Percentiles rank a stretch among this genome's conserved stretches.
phyloP scores from a whole-genome alignment of 2,113 vertebrate species.

The Microcebus griseorufus region DNA sequence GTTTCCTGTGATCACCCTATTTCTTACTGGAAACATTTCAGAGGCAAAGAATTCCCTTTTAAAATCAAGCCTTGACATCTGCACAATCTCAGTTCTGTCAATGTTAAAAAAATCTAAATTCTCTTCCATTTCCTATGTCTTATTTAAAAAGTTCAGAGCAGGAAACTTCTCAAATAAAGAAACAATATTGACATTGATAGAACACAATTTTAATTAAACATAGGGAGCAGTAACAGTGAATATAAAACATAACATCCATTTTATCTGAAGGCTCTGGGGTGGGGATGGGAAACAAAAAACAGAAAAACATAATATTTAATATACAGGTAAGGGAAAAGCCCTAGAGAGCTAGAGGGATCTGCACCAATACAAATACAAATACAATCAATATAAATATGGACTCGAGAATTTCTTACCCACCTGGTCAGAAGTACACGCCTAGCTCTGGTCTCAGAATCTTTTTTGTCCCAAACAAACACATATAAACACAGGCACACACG shows the following conservation, averaged over 20 bases:
- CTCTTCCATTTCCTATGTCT: too few relatives aligned
- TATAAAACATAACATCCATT: conserved; percentile 62
- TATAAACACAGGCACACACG: neutral
- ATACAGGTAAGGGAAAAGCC: neutral
- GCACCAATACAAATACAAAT: neutral
- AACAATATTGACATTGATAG: conserved; percentile 11
- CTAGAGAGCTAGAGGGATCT: neutral
- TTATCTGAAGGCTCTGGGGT: too few relatives aligned
- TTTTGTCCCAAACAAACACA: neutral
- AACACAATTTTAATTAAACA: conserved; percentile 79
- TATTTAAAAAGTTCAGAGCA: neutral
- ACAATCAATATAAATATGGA: neutral
- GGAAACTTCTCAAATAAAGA: conserved; percentile 14
- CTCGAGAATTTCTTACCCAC: neutral
- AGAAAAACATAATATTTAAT: conserved; percentile 57
- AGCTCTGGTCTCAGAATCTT: neutral
- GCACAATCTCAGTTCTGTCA: neutral
- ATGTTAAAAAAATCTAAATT: neutral
- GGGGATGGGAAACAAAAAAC: too few relatives aligned
- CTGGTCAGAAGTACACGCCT: neutral
- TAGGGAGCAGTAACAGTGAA: conserved; percentile 46
- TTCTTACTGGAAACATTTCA: neutral
- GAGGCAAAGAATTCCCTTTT: neutral
- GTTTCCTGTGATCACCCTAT: neutral
- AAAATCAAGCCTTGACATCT: neutral